Conservation (phyloP, 2,888 invertebrate species). For the Lycaena phlaeas region DNA sequence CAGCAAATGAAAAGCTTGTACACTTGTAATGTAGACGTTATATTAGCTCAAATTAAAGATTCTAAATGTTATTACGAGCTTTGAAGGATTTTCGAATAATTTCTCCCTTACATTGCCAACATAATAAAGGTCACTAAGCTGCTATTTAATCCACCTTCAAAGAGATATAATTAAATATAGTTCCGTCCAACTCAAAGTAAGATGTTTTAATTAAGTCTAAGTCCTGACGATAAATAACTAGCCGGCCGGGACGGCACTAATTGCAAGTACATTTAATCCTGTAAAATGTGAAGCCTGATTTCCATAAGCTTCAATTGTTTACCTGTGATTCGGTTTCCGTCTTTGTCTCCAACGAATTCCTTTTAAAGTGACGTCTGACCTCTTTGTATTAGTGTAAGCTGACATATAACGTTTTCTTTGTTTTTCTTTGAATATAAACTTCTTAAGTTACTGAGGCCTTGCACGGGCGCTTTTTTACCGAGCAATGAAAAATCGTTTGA, state of each 20-base stretch:
- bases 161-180: constrained; percentile 38
- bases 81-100: background rate
- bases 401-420: background rate
- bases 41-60: too few species aligned
- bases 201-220: constrained; percentile 71
- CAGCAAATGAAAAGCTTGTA: too few species aligned
- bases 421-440: background rate
- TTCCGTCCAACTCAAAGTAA: constrained; percentile 53
- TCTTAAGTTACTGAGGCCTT: too few species aligned
- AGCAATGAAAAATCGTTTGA: too few species aligned
- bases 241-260: constrained; percentile 52
- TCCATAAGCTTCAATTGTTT: constrained; percentile 70
- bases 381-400: background rate
- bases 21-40: too few species aligned
- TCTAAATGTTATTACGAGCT: too few species aligned
- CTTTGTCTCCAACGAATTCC: too few species aligned
- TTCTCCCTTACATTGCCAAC: constrained; percentile 1
- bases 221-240: constrained; percentile 66
- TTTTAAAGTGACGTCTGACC: too few species aligned
- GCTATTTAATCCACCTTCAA: constrained; percentile 46
- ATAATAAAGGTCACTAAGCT: constrained; percentile 5
- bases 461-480: too few species aligned
- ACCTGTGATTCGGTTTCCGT: constrained; percentile 55
- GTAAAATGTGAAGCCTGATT: constrained; percentile 66
- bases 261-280: constrained; percentile 70